These are phyloP conservation scores for Priapulus caudatus DNA, from an alignment of 2,888 invertebrate genomes.

Conservation along the genomic window DNA sequence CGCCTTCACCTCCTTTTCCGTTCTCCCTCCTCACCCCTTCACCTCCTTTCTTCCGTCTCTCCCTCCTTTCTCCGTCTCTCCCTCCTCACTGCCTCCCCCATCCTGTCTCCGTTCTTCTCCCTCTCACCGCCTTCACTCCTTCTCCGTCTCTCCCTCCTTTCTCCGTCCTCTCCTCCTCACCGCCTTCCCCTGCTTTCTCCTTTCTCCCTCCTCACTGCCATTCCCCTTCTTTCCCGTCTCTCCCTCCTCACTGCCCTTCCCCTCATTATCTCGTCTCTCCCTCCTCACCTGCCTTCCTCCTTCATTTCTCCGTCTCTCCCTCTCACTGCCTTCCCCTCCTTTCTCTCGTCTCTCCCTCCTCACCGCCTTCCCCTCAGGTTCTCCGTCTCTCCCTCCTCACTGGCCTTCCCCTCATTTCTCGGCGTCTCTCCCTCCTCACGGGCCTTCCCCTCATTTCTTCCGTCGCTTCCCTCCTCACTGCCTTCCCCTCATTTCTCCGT, in stretches of 20 bases:
- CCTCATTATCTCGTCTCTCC: background rate
- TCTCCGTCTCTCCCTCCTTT: background rate
- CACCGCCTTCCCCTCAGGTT: background rate
- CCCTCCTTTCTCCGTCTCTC: background rate
- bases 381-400: too few relatives aligned
- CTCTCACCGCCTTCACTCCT: background rate
- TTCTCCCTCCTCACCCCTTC: too few relatives aligned
- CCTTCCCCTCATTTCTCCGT: background rate
- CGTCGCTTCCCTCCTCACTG: background rate
- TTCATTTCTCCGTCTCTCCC: background rate
- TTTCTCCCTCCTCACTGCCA: background rate
- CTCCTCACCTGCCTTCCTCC: background rate
- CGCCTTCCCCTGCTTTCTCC: background rate
- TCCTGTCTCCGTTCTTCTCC: too few relatives aligned
- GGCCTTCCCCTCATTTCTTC: background rate
- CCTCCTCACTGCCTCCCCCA: background rate
- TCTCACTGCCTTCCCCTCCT: too few relatives aligned
- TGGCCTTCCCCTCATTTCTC: background rate
- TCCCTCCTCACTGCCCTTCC: background rate
- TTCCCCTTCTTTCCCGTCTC: constrained; percentile 1
- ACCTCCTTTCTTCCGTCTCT: background rate
- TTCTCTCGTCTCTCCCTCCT: background rate
- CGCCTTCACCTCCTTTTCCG: background rate
- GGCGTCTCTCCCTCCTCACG: too few relatives aligned
- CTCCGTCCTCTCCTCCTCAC: background rate